Conservation (phyloP, 2,113 vertebrate genomes). For the Phocoena phocoena region DNA sequence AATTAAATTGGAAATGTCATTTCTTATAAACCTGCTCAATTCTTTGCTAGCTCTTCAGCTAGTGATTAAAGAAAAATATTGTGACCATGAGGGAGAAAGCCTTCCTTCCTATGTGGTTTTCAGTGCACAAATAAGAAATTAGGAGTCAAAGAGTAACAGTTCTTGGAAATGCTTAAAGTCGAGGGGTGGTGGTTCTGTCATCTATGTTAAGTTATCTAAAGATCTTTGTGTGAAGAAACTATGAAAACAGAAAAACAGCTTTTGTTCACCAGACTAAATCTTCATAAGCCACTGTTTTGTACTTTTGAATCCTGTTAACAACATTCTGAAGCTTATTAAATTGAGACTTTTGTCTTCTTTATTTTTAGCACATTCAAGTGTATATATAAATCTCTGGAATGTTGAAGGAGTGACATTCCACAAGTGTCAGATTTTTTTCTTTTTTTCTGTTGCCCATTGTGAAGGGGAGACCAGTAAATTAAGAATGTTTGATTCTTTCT, state of each 20-base stretch:
- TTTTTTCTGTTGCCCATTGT: not conserved
- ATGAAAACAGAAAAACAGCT: constrained; percentile 56
- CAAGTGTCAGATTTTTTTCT: not conserved
- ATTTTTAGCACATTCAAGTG: constrained; percentile 48
- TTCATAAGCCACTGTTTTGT: constrained; percentile 55
- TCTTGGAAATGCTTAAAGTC: not conserved
- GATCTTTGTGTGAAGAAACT: constrained; percentile 43
- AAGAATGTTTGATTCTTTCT: constrained; percentile 30
- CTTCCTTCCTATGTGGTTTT: not conserved
- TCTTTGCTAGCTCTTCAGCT: not conserved
- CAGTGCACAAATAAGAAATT: not conserved
- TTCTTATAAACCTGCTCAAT: not conserved
- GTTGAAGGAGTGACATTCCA: constrained; percentile 61
- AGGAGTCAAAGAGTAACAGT: not conserved
- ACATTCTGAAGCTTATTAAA: constrained; percentile 68
- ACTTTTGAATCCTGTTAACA: constrained; percentile 49
- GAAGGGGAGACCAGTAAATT: not conserved
- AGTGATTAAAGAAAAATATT: not conserved
- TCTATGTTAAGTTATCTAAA: not conserved
- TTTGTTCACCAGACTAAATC: constrained; percentile 54
- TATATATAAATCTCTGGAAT: constrained; percentile 68
- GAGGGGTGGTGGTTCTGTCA: not conserved
- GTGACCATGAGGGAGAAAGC: not conserved
- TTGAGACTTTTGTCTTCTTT: constrained; percentile 60
- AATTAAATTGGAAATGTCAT: not conserved